A percentile compares a stretch with the other conserved stretches of the same genome.
Conservation (phyloP, 1,140 invertebrate genomes). For the Druon quercuslanigerum region DNA sequence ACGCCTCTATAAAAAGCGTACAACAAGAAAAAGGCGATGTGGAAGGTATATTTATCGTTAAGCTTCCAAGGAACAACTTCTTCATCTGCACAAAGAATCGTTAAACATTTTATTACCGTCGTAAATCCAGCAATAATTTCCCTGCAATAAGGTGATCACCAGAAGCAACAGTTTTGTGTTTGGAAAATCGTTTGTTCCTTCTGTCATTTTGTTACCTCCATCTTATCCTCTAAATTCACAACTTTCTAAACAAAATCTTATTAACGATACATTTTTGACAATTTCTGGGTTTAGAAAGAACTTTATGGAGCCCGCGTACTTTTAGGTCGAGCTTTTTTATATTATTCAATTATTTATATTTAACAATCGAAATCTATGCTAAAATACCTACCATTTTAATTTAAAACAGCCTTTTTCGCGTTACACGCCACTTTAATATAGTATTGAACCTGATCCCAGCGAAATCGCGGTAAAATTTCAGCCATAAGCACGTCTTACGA, state of each 20-base stretch:
- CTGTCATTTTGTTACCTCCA: too few species aligned
- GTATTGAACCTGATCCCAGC: too few species aligned
- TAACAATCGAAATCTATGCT: too few species aligned
- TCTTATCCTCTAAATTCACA: not conserved
- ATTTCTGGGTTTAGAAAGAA: not conserved
- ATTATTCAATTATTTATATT: too few species aligned
- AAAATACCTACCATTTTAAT: too few species aligned
- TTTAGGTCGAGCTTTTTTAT: too few species aligned
- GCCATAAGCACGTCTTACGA: too few species aligned
- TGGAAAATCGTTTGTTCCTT: conserved; percentile 7
- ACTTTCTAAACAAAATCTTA: not conserved
- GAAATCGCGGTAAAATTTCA: too few species aligned
- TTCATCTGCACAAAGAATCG: conserved; percentile 32
- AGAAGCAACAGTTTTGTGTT: not conserved
- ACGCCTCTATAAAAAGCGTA: not conserved
- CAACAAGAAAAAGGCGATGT: not conserved
- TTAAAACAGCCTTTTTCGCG: too few species aligned
- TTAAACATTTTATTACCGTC: conserved; percentile 42
- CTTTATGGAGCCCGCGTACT: too few species aligned
- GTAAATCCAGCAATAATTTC: conserved; percentile 35
- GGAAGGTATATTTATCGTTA: not conserved
- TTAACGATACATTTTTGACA: not conserved
- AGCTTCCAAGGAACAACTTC: conserved; percentile 27
- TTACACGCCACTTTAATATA: too few species aligned
- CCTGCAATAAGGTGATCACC: not conserved